Percentiles rank a stretch among this genome's conserved stretches.
phyloP scores from a whole-genome alignment of 2,888 invertebrate species.

The Chalcis sispes region DNA sequence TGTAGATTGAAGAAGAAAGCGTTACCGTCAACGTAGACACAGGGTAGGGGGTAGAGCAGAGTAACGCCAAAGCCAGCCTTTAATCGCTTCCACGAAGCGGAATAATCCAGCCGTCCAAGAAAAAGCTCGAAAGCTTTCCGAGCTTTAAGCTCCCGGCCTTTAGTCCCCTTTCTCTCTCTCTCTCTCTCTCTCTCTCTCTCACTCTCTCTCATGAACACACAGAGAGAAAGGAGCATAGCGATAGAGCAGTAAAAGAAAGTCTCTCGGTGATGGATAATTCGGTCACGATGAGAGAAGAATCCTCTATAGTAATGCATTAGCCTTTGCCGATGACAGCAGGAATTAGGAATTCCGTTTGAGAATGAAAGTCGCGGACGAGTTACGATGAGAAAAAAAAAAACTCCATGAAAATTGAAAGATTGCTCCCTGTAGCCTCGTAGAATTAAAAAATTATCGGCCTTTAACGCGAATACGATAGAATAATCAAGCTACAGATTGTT shows the following conservation, averaged over 20 bases:
- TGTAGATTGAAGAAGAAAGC: slow-evolving; percentile 53
- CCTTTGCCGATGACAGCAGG: slow-evolving; percentile 41
- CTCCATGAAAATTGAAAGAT: too few species aligned
- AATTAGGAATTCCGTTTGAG: slow-evolving; percentile 43
- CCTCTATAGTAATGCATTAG: slow-evolving; percentile 40
- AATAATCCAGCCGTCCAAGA: slow-evolving; percentile 54
- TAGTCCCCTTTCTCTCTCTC: background rate
- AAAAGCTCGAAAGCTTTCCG: slow-evolving; percentile 50
- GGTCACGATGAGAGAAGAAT: slow-evolving; percentile 18
- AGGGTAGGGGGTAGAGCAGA: background rate
- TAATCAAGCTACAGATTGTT: too few species aligned
- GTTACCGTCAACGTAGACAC: slow-evolving; percentile 25
- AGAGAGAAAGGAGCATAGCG: background rate
- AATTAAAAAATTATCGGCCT: background rate
- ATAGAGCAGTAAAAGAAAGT: slow-evolving; percentile 30
- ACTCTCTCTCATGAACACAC: too few species aligned
- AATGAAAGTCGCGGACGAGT: background rate
- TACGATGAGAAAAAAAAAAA: too few species aligned
- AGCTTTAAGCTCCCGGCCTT: too few species aligned
- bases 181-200: background rate
- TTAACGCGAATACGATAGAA: too few species aligned
- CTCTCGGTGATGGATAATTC: slow-evolving; percentile 47
- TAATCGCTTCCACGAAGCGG: slow-evolving; percentile 54
- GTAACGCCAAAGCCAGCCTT: slow-evolving; percentile 19
- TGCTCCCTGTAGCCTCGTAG: too few species aligned